Base-by-base conservation (phyloP, 2,797 vertebrate genomes). In the Anguilla obscura region DNA sequence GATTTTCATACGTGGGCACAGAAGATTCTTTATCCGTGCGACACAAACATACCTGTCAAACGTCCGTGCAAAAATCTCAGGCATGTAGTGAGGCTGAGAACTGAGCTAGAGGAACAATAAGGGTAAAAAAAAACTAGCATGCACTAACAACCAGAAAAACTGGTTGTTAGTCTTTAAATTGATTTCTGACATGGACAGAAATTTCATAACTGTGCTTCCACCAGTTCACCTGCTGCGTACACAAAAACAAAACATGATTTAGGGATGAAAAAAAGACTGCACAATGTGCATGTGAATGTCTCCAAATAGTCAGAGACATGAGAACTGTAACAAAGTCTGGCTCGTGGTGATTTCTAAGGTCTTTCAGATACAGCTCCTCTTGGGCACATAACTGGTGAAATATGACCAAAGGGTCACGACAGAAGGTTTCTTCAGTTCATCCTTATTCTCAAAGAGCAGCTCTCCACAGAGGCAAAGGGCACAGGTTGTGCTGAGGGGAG, bases 381-480 rank as follows among this genome's bases (percentile, higher is more conserved):
- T 50, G 45, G n/a, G n/a, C n/a, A 56, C 36, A 58, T 56, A 76
- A 87, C 71, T 9, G 69, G 6, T 27, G 60, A 76, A 48, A 27
- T 50, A 40, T 54, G 30, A 58, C 56, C 48, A 66, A 56, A 85
- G 52, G 16, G 14, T 71, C 18, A 74, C 36, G 54, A 54, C 24
- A 66, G 63, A 24, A 54, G 21, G 48, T 21, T 86, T 76, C 10
- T 48, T 76, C 21, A 85, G 91, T 91, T 91, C 27, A 87, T 91
- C 90, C 86, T 54, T 86, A 85, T 88, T 88, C 71, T 89, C n/a
- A 36, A 50, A n/a, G 30, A 45, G 33, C n/a, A 76, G 16, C 84
- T 45, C 33, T 30, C 60, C 5, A 50, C 30, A 86, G 66, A 66
- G 50, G 24, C 1, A 84, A 86, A 3, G 8, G 60, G 66, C 33